These are phyloP conservation scores for Macrotis lagotis DNA, from an alignment of 2,113 vertebrate species.

Conservation along the genomic window DNA sequence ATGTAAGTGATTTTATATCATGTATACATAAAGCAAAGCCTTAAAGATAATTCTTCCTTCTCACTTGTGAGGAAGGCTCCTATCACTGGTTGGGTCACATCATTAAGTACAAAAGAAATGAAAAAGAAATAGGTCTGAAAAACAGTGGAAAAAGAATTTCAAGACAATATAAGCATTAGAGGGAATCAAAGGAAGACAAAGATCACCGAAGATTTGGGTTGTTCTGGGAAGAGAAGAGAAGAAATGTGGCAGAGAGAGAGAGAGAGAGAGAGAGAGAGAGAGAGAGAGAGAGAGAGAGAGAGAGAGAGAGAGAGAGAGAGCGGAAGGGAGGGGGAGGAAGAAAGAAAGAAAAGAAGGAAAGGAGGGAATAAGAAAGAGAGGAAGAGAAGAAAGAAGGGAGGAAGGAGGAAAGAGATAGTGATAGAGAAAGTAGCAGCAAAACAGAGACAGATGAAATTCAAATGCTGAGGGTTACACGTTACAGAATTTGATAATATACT, in stretches of 20 bases:
- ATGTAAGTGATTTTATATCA: background rate
- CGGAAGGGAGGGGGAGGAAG: no score
- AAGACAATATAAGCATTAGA: background rate
- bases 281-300: no score
- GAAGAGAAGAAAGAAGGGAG: no score
- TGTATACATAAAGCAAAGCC: background rate
- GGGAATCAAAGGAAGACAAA: background rate
- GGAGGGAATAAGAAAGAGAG: no score
- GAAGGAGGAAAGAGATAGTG: no score
- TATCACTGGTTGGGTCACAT: background rate
- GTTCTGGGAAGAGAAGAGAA: background rate
- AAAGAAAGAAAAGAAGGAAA: no score
- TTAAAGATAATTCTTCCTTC: background rate
- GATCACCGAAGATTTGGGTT: background rate
- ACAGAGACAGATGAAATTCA: no score
- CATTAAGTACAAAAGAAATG: background rate
- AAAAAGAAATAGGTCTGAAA: background rate
- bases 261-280: no score
- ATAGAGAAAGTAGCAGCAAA: no score
- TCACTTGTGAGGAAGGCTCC: background rate
- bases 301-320: no score
- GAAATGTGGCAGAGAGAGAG: background rate
- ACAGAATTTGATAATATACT: no score
- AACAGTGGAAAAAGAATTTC: background rate
- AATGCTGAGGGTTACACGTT: no score